A percentile compares a stretch with the other conserved stretches of the same genome.
These are phyloP conservation scores for Hozukius guyotensis DNA, from an alignment of 2,797 vertebrate genomes.

Conservation along the genomic window DNA sequence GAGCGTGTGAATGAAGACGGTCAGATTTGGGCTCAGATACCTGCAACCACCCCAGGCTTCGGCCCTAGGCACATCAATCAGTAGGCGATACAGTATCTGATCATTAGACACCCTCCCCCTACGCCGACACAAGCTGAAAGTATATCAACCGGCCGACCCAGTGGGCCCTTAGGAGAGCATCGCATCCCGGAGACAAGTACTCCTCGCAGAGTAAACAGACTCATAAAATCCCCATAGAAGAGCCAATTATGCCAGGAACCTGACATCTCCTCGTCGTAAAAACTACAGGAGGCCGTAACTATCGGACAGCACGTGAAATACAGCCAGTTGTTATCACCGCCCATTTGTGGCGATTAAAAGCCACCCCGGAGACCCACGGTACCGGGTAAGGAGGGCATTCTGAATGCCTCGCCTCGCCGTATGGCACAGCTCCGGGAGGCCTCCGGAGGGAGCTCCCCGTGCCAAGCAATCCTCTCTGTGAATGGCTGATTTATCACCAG, in stretches of 20 bases:
- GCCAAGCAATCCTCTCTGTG: conserved; percentile 80
- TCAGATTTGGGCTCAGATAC: conserved; percentile 58
- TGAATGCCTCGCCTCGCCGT: conserved; percentile 75
- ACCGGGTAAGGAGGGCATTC: conserved; percentile 65
- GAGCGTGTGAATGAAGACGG: conserved; percentile 58
- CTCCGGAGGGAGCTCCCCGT: conserved; percentile 85
- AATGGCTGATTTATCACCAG: conserved; percentile 91
- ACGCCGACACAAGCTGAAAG: conserved; percentile 30
- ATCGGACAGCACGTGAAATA: conserved; percentile 85
- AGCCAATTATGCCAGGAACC: conserved; percentile 87
- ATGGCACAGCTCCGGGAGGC: conserved; percentile 84
- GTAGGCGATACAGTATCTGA: conserved; percentile 50
- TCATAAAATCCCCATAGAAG: conserved; percentile 85
- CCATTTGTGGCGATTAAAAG: conserved; percentile 86
- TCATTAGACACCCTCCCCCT: conserved; percentile 52
- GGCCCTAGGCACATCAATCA: conserved; percentile 63
- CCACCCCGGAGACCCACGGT: conserved; percentile 83
- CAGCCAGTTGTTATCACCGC: conserved; percentile 87
- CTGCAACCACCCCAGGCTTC: conserved; percentile 38
- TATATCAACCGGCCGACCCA: conserved; percentile 55
- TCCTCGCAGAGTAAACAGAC: conserved; percentile 83
- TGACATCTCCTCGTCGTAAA: conserved; percentile 83
- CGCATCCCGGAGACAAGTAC: conserved; percentile 60
- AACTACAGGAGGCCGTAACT: conserved; percentile 83
- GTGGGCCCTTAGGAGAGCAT: conserved; percentile 56